Base-by-base conservation (phyloP, 2,113 vertebrate species). In the Sander vitreus region DNA sequence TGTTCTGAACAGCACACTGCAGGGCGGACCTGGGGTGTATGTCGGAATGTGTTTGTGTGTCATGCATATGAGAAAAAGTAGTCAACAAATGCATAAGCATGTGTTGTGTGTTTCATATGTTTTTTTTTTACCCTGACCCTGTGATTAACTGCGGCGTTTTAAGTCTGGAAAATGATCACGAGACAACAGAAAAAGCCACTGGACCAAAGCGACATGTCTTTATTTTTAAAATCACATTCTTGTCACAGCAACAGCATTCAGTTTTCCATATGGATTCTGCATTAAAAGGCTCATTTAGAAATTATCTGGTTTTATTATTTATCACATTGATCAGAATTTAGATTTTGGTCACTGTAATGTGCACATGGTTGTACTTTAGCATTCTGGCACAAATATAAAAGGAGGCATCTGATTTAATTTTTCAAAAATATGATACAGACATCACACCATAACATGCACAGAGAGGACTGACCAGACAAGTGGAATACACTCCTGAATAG, bases 151-250 rank as follows among this genome's bases (percentile, higher is more conserved):
- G 64, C 59, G 77, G 59, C 51, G 47, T 79, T 68, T 63, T n/a
- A 74, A 47, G 73, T 89, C 78, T 83, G 76, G 36, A 83, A 86
- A 91, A 81, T 73, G 39, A 86, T 65, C 58, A 11, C n/a, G 16
- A 65, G 54, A 73, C 68, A 82, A 73, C 72, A 90, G 76, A 76
- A 76, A 81, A 16, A 68, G 71, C 82, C 86, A 70, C 71, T 10
- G 12, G 86, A 67, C 74, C 70, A 77, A 80, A 58, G 69, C 83
- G 70, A 81, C 76, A 14, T 15, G 66, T 70, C 73, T 85, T 78
- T 85, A 85, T 90, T 90, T 88, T 84, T 87, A 76, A 85, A 87
- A 23, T 33, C 68, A 25, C 55, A 18, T 47, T 76, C 71, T 76
- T 73, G 63, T 74, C 59, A 23, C 45, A 55, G 54, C 47, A 78